Base-by-base conservation (phyloP, 2,797 vertebrate species). In the Spatula clypeata region DNA sequence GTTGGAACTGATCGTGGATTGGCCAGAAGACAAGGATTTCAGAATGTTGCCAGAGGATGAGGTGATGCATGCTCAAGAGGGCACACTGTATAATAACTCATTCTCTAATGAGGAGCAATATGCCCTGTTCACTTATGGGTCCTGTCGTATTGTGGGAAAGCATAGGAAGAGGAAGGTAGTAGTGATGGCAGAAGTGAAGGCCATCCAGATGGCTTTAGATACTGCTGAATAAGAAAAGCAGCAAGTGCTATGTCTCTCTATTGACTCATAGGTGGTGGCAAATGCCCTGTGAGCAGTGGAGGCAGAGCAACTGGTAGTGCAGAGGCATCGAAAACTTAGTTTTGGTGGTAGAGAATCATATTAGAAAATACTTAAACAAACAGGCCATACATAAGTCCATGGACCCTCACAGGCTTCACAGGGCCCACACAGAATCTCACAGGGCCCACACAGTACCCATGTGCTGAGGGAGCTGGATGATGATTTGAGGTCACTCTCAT, bases 311-410 rank as follows among this genome's bases (percentile, higher is more conserved):
- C 31, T 55, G 29, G 54, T 18, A 55, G 7, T 49, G 47, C 13
- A 49, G 23, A 49, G 12, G 61, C 49, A 65, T 65, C 6, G 47
- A 65, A 54, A 16, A 72, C n/a, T 73, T 64, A n/a, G 54, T 23
- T 29, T 74, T 0, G 0, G 38, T 47, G 9, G 29, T 65, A 47
- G 18, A 65, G 71, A 7, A 58, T 31, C 19, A 75, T 8, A 16
- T 73, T 8, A 55, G 40, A 34, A 8, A 71, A 71, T 24, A 27
- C 31, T 54, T 72, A 32, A 1, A 6, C 44, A 79, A 26, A 57
- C 1, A 0, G 9, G 19, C 32, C 15, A 13, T 19, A 36, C 20
- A 6, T 53, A 53, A 69, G 11, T 21, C n/a, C 6, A 1, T 44
- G 13, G 27, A 17, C 45, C 45, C 21, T 61, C 54, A 53, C 2